These are phyloP conservation scores for Cerceris rybyensis DNA, from an alignment of 2,888 invertebrate genomes.

Conservation along the genomic window DNA sequence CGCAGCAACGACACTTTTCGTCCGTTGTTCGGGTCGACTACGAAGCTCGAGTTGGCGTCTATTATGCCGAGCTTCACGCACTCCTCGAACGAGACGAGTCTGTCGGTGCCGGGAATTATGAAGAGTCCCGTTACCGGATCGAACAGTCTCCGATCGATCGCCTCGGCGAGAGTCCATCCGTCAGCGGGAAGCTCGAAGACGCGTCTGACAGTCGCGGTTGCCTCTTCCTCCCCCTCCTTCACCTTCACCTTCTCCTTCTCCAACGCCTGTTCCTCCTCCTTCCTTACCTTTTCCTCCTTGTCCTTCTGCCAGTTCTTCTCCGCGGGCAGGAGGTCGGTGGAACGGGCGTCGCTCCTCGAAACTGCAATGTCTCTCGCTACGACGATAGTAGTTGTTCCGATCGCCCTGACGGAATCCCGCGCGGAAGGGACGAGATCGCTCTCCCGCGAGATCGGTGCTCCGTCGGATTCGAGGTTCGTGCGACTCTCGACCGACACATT, in stretches of 20 bases:
- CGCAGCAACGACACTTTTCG: conserved; percentile 87
- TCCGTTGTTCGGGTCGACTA: conserved; percentile 89
- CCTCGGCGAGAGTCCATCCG: conserved; percentile 92
- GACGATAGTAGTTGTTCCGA: conserved; percentile 75
- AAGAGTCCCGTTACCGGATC: conserved; percentile 93
- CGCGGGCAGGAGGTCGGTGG: background rate
- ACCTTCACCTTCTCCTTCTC: background rate
- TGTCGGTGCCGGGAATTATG: conserved; percentile 92
- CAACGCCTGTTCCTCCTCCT: background rate
- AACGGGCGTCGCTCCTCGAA: background rate
- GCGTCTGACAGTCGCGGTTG: conserved; percentile 84
- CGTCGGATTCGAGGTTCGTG: conserved; percentile 84
- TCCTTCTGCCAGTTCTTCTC: background rate
- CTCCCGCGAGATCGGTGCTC: background rate
- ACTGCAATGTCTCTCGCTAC: conserved; percentile 66
- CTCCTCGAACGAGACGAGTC: conserved; percentile 92
- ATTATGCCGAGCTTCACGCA: conserved; percentile 93
- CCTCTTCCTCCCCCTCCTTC: conserved; percentile 16
- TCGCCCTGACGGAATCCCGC: conserved; percentile 47
- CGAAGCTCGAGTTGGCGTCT: conserved; percentile 91
- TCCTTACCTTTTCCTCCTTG: background rate
- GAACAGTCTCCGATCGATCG: conserved; percentile 91
- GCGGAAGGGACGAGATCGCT: background rate
- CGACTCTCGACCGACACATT: conserved; percentile 94
- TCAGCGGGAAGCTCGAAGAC: conserved; percentile 91